A percentile compares a stretch with the other conserved stretches of the same genome.
phyloP scores from a whole-genome alignment of 2,113 vertebrate genomes.

The Prunella himalayana region DNA sequence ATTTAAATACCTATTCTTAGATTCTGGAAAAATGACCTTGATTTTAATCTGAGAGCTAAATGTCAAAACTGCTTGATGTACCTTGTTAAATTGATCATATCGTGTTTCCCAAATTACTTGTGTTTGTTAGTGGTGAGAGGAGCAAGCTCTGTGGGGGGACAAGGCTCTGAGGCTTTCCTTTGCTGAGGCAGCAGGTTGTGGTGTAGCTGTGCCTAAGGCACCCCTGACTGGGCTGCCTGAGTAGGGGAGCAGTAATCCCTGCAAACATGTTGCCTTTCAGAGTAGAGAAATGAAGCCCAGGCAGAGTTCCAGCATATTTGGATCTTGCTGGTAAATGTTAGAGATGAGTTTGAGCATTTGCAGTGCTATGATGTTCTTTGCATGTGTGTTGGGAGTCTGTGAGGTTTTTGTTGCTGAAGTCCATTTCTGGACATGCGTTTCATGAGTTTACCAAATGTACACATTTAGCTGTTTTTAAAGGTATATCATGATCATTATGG shows the following conservation, averaged over 20 bases:
- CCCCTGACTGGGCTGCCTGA: background rate
- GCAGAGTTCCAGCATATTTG: background rate
- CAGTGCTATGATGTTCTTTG: background rate
- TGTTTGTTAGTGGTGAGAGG: background rate
- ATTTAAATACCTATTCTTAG: background rate
- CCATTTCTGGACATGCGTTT: background rate
- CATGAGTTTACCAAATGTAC: background rate
- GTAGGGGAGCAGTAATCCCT: accelerated
- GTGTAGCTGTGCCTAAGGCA: background rate
- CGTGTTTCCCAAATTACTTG: background rate
- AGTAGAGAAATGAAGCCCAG: background rate
- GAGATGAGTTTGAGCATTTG: background rate
- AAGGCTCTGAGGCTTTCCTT: background rate
- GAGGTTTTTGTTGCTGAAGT: background rate
- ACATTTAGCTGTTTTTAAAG: background rate
- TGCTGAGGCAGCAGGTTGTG: background rate
- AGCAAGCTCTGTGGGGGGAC: background rate
- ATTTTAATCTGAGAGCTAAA: background rate
- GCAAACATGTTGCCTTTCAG: background rate
- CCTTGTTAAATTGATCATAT: background rate
- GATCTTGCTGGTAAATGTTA: background rate
- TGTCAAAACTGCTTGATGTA: background rate
- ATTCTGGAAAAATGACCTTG: background rate
- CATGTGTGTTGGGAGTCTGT: accelerated
- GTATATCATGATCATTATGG: background rate